These are phyloP conservation scores for Varanus komodoensis DNA, from an alignment of 2,113 vertebrate genomes.

Conservation along the genomic window DNA sequence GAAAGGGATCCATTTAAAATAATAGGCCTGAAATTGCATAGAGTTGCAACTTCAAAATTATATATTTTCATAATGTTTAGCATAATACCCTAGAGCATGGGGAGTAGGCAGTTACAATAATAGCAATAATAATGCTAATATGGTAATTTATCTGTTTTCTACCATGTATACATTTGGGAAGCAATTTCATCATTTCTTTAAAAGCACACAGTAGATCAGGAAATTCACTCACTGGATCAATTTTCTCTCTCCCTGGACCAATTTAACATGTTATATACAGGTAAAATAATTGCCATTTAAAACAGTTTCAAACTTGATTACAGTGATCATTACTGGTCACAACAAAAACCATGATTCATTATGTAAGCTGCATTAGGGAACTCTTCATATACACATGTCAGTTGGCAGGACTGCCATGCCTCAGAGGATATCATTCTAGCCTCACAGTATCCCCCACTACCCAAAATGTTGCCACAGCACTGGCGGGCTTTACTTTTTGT, in stretches of 20 bases:
- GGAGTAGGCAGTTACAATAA: slow-evolving; percentile 75
- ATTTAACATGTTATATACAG: slow-evolving; percentile 12
- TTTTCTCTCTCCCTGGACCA: background rate
- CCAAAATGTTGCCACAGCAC: background rate
- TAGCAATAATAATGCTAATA: slow-evolving; percentile 60
- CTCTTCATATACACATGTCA: background rate
- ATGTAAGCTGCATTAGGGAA: background rate
- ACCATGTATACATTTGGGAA: slow-evolving; percentile 65
- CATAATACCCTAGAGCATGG: slow-evolving; percentile 82
- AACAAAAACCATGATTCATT: background rate
- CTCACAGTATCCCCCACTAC: background rate
- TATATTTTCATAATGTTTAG: slow-evolving; percentile 81
- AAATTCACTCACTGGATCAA: background rate
- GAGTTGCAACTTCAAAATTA: slow-evolving; percentile 80
- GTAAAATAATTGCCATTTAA: slow-evolving; percentile 33
- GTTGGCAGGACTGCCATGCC: too few species aligned
- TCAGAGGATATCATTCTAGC: background rate
- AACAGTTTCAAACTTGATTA: background rate
- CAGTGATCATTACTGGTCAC: background rate
- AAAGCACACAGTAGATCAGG: background rate
- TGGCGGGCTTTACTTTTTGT: background rate
- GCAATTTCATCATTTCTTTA: slow-evolving; percentile 39
- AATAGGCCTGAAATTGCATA: slow-evolving; percentile 74
- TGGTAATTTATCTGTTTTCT: slow-evolving; percentile 64
- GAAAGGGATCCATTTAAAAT: slow-evolving; percentile 82